A percentile compares a stretch with the other conserved stretches of the same genome.
Conservation (phyloP, 2,888 invertebrate species). For the Eurytoma californica region DNA sequence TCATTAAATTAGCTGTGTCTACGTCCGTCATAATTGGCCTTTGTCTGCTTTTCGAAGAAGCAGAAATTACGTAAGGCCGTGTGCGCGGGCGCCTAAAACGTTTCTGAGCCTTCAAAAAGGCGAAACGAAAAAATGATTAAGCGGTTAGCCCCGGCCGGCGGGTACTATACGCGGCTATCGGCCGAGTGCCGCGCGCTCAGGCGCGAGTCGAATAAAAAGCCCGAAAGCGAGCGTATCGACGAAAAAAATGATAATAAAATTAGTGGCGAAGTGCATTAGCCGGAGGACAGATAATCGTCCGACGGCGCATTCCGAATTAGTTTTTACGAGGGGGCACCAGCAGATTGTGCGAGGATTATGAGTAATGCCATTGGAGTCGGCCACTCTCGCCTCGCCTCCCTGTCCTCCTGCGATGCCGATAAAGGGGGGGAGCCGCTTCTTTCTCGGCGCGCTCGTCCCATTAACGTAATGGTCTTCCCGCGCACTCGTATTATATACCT, state of each 20-base stretch:
- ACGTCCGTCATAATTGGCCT: no score
- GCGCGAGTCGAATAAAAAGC: neutral
- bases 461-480: conserved; percentile 28
- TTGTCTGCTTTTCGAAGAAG: neutral
- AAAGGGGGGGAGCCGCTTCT: neutral
- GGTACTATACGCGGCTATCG: no score
- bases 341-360: conserved; percentile 25
- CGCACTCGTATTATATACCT: neutral
- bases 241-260: conserved; percentile 19
- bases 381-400: neutral
- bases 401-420: neutral
- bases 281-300: conserved; percentile 14
- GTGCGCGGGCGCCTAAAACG: no score
- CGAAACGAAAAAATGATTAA: no score
- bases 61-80: no score
- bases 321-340: conserved; percentile 10
- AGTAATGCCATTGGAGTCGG: neutral
- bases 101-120: no score
- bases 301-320: conserved; percentile 17
- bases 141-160: no score
- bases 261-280: conserved; percentile 20
- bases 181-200: neutral
- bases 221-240: neutral
- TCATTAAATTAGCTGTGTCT: neutral
- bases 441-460: neutral